Base-by-base conservation (phyloP, 2,113 vertebrate species). In the Marmota flaviventris region DNA sequence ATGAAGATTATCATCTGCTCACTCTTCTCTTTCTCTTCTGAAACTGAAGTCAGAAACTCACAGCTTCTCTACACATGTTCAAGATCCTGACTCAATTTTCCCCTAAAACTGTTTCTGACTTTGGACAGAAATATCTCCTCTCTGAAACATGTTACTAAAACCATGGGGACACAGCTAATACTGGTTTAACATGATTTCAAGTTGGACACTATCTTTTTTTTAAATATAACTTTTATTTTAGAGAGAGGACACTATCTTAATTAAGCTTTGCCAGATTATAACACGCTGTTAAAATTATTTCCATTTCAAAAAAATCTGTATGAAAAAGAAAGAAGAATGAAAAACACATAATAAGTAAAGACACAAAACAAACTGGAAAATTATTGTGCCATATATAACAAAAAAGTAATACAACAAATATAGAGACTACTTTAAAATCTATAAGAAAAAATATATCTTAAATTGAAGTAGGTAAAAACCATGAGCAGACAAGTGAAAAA, bases 341-440 rank as follows among this genome's bases (percentile, higher is more conserved):
- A 51, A 88, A 85, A 69, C 4, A 91, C 0, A 0, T 18, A 83
- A 58, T 58, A 58, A 94, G 39, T 39, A 39, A 39, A 39, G 58
- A 75, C 56, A 58, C 42, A 89, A 93, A 92, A 67, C 16, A 2
- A 89, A 61, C 11, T 16, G 42, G 39, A 84, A 53, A 93, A 79
- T 25, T 39, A 42, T 61, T 34, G 65, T 69, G 65, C 13, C 65
- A n/a, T 34, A 51, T 67, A 22, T 82, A 39, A 83, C n/a, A 86
- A 94, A 94, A 85, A 77, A 29, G 16, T 70, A 87, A 88, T 48
- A 73, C 75, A 69, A 76, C 73, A 29, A 79, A 72, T 56, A 56
- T 32, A 16, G 56, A 91, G 24, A 95, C n/a, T 65, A 37, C 56
- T 83, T 89, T 95, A 16, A 94, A 95, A 93, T 81, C 18, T 81